A percentile compares a stretch with the other conserved stretches of the same genome.
Evolutionary conservation across 30 jellyfish, hydroid and myxozoan genomes (phyloP).

Genomic region (Pelagia noctiluca): DNA sequence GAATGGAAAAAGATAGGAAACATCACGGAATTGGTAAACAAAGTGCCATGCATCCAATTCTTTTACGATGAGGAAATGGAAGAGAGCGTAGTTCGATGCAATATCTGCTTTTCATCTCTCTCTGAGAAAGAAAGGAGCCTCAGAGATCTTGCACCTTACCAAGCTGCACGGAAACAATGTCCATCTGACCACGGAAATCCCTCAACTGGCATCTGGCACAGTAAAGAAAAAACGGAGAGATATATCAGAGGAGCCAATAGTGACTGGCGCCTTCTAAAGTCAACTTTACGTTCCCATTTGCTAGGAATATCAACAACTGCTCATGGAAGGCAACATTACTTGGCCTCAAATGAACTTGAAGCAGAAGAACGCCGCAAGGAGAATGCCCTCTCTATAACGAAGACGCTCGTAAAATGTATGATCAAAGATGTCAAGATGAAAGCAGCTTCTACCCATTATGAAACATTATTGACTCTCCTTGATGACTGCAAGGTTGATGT

Average conservation of each 20-base stretch:
- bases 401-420: constrained; percentile 40
- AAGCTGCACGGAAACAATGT: constrained; percentile 21
- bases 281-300: constrained; percentile 24
- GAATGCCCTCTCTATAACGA: constrained; percentile 25
- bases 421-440: constrained; percentile 17
- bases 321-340: constrained; percentile 12
- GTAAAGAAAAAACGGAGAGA: constrained; percentile 4
- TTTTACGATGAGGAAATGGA: not conserved
- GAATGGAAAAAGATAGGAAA: constrained; percentile 28
- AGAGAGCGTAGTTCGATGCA: not conserved
- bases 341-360: constrained; percentile 17
- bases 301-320: constrained; percentile 25
- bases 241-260: constrained; percentile 12
- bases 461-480: constrained; percentile 26
- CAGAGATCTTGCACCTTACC: constrained; percentile 10
- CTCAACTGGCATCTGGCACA: constrained; percentile 21
- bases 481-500: constrained; percentile 41
- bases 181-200: constrained; percentile 15
- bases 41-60: not conserved
- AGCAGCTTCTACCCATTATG: constrained; percentile 32
- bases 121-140: not conserved
- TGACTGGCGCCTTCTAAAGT: constrained; percentile 7
- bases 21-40: constrained; percentile 17
- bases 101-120: not conserved
- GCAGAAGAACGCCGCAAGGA: constrained; percentile 33